phyloP scores from a whole-genome alignment of 2,797 vertebrate genomes.

The Pangasius macronema region DNA sequence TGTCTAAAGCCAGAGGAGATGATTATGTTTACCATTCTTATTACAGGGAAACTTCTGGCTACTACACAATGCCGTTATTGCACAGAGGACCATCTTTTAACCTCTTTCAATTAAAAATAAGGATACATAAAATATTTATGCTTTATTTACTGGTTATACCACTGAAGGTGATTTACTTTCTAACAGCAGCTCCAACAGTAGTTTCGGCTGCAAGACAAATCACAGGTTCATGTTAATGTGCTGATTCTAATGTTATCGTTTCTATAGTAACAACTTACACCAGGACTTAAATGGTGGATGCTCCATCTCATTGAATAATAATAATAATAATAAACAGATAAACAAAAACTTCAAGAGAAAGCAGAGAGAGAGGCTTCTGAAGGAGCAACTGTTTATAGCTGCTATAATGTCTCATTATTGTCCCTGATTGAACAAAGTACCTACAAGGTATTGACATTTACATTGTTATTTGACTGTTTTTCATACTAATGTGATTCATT shows the following conservation, averaged over 20 bases:
- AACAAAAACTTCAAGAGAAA: background rate
- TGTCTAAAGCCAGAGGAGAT: slow-evolving; percentile 29
- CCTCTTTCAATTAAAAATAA: background rate
- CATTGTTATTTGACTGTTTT: too few species aligned
- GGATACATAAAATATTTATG: too few species aligned
- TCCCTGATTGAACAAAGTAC: too few species aligned
- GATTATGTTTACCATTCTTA: slow-evolving; percentile 10
- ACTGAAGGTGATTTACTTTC: background rate
- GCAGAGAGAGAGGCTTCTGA: background rate
- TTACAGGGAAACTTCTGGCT: background rate
- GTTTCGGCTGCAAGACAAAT: background rate
- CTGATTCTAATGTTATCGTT: background rate
- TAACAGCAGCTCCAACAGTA: background rate
- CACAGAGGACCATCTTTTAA: slow-evolving; percentile 18
- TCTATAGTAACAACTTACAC: background rate
- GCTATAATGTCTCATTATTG: too few species aligned
- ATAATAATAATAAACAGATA: background rate
- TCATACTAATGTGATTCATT: too few species aligned
- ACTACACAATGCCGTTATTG: slow-evolving; percentile 30
- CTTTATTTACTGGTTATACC: background rate
- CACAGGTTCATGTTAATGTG: background rate
- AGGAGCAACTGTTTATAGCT: background rate
- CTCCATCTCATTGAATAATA: background rate
- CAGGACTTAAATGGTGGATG: background rate
- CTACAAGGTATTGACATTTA: too few species aligned